phyloP scores from a whole-genome alignment of 2,113 vertebrate genomes.

The Sialia sialis region DNA sequence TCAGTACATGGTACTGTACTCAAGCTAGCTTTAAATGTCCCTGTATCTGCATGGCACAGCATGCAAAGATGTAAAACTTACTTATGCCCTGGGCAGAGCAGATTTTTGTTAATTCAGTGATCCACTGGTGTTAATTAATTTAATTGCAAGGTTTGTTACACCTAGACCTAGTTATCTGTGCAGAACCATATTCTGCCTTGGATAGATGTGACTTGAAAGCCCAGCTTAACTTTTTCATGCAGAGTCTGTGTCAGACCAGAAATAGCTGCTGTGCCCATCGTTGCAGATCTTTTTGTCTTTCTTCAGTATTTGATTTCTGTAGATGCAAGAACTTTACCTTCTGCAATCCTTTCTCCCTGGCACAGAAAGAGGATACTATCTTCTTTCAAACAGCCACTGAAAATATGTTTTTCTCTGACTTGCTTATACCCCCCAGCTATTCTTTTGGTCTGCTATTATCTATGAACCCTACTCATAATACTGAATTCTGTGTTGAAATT shows the following conservation, averaged over 20 bases:
- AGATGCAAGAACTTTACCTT: neutral
- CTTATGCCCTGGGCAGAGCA: neutral
- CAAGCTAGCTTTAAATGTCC: neutral
- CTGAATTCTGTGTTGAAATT: neutral
- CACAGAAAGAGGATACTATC: neutral
- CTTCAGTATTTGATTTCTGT: neutral
- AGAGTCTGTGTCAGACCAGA: neutral
- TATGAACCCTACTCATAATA: neutral
- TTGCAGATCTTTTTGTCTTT: slow-evolving; percentile 8
- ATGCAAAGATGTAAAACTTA: neutral
- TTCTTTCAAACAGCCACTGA: neutral
- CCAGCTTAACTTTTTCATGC: neutral
- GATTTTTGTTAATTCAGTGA: slow-evolving; percentile 5
- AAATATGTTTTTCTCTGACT: neutral
- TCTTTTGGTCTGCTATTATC: neutral
- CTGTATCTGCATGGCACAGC: neutral
- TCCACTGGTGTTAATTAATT: slow-evolving; percentile 8
- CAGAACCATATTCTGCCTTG: neutral
- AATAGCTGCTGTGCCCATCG: neutral
- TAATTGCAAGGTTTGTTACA: slow-evolving; percentile 25
- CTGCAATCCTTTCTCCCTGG: neutral
- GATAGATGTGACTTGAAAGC: neutral
- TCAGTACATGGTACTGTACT: neutral
- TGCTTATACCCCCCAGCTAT: neutral
- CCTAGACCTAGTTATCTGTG: neutral